phyloP scores from a whole-genome alignment of 1,140 invertebrate species.

The Chlorops oryzae region DNA sequence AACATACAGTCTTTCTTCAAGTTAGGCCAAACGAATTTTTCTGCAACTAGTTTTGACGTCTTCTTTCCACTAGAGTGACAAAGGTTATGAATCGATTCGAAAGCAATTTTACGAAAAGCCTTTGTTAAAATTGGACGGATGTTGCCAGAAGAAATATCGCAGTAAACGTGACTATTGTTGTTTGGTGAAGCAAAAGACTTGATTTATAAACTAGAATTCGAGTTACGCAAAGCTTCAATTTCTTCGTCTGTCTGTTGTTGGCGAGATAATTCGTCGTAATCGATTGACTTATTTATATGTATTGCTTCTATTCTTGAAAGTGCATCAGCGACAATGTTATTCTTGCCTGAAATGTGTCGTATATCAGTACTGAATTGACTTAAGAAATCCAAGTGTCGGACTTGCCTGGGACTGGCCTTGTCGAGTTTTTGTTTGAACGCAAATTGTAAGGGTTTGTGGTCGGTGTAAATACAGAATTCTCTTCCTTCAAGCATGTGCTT shows the following conservation, averaged over 20 bases:
- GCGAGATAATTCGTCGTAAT: conserved; percentile 1
- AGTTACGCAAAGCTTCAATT: neutral
- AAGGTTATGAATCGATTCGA: conserved; percentile 3
- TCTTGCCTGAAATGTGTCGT: conserved; percentile 32
- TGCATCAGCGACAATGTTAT: conserved; percentile 40
- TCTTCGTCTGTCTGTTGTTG: conserved; percentile 1
- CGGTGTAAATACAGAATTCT: conserved; percentile 36
- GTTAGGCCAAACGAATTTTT: conserved; percentile 1
- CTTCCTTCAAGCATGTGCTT: conserved; percentile 39
- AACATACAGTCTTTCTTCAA: neutral
- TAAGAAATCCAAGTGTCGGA: conserved; percentile 42
- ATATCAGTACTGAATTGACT: conserved; percentile 43
- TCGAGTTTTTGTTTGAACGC: conserved; percentile 31
- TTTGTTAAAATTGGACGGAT: neutral
- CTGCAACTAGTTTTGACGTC: neutral
- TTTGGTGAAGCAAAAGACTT: neutral
- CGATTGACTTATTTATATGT: too few relatives aligned
- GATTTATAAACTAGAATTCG: conserved; percentile 3
- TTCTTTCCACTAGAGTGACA: neutral
- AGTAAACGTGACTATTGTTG: neutral
- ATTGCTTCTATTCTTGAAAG: conserved; percentile 35
- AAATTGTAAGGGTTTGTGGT: conserved; percentile 46
- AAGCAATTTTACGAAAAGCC: neutral
- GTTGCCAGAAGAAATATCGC: conserved; percentile 10
- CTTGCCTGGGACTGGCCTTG: conserved; percentile 28